Base-by-base conservation (phyloP, 2,888 invertebrate species). In the Spodoptera picta region DNA sequence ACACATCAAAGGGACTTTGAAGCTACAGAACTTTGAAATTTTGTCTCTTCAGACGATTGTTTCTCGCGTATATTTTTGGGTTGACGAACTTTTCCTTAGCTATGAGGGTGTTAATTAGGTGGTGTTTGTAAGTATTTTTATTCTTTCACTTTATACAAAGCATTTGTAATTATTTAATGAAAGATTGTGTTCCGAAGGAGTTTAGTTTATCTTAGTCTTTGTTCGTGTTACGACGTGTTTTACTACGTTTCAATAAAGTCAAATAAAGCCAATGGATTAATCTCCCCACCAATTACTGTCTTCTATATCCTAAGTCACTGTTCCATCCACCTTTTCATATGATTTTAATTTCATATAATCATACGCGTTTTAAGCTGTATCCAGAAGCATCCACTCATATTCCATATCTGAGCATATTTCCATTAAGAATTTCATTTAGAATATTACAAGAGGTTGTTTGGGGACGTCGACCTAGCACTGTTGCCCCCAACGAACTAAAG, bases 1-100 rank as follows among this genome's bases (percentile, higher is more conserved):
- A 81, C 83, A 88, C 87, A 87, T 89, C 87, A 90, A 89, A 89
- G 86, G 57, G 78, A 79, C 86, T 87, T 87, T 87, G 85, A 87
- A 81, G 78, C 85, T 82, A 72, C 74, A 70, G 69, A 69, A 73
- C 81, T 77, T 83, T 79, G 74, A 71, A 79, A 77, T 69, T 65
- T 77, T 71, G 61, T 77, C 81, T 69, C 74, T 71, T 62, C 48
- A 62, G 67, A 66, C 73, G 79, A 82, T 84, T 83, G 83, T 84
- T 79, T 80, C 60, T 70, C 55, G 51, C 42, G 51, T 52, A 59
- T 60, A 47, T 65, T 50, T 73, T 73, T 75, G 44, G 41, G 12
- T 62, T 71, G n/a, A 43, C 12, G 23, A 14, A 58, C 52, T 63
- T 69, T 57, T 27, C 42, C 58, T 70, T 62, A 4, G 23, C 53